Evolutionary conservation across 2,113 vertebrate genomes (phyloP), one percentile per base, ranked within the genome.

Genomic region (Lycocorax pyrrhopterus): DNA sequence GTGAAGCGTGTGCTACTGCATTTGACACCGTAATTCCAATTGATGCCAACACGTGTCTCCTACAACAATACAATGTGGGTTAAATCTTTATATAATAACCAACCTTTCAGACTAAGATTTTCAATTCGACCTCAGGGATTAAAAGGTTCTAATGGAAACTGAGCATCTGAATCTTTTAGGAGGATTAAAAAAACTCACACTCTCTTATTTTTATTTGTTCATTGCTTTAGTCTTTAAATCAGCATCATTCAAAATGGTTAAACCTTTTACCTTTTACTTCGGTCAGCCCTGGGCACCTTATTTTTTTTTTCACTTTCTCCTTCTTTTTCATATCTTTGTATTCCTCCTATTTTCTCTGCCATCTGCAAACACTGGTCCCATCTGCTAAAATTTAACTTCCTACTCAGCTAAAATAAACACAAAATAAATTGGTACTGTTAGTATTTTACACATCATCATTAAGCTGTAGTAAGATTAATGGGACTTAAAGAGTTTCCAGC

Each of bases 401-500:
- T 72, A 86, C 78, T 77, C 79, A 91, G 78, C 59, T 93, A 93
- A 91, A 93, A 95, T 44, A 89, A 92, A 93, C 33, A 74, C 67
- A 52, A 71, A 95, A 83, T 82, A 94, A 86, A 93, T 59, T 6
- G 43, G 46, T 67, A 80, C 46, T 80, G 59, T 67, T 94, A 79
- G 66, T 72, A 93, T 94, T 95, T 91, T 59, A 75, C 44, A 64
- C 12, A 30, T 92, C 89, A 91, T 64, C 60, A 81, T 92, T 69
- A 92, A 69, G 77, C 84, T 96, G 89, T 84, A 87, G 66, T 78
- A 87, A 95, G 91, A 94, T 94, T 92, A 96, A 95, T 49, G 32
- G 18, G 22, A 87, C 60, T 66, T 53, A 58, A 73, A 62, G 49
- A 74, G 30, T 78, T 96, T 92, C 80, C 77, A 79, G 37, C 64